Percentiles rank a stretch among this genome's conserved stretches.
phyloP scores from a whole-genome alignment of 2,888 invertebrate species.

The Pandemis corylana region DNA sequence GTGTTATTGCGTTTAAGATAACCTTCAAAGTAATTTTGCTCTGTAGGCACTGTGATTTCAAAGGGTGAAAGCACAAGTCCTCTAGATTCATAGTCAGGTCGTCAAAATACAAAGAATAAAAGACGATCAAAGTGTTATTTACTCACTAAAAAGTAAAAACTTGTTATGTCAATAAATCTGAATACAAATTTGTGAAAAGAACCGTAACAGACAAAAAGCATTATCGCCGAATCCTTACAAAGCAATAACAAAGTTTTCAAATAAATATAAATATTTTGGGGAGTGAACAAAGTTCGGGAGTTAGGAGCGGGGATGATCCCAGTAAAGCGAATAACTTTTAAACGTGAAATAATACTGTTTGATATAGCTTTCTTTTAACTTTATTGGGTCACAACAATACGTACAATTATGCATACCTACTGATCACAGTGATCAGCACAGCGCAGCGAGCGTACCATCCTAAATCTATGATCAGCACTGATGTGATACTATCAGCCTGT shows the following conservation, averaged over 20 bases:
- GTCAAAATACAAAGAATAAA: too few relatives aligned
- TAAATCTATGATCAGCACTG: too few relatives aligned
- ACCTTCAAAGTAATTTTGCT: too few relatives aligned
- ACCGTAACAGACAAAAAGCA: conserved; percentile 23
- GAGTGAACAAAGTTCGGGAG: conserved; percentile 6
- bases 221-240: conserved; percentile 23
- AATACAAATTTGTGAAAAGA: conserved; percentile 7
- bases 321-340: neutral
- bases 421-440: too few relatives aligned
- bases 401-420: neutral
- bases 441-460: too few relatives aligned
- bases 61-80: too few relatives aligned
- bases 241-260: conserved; percentile 36
- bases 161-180: neutral
- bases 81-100: neutral
- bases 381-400: neutral
- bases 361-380: neutral
- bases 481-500: too few relatives aligned
- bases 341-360: conserved; percentile 6
- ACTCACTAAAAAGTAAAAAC: neutral
- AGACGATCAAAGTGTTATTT: neutral
- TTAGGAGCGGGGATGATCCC: conserved; percentile 5
- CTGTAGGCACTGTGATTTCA: too few relatives aligned
- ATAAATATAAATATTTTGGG: conserved; percentile 33
- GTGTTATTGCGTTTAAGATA: too few relatives aligned